Evolutionary conservation across 2,113 vertebrate species (phyloP), one percentile per base, ranked within the genome.

Genomic region (Bombycilla garrulus): DNA sequence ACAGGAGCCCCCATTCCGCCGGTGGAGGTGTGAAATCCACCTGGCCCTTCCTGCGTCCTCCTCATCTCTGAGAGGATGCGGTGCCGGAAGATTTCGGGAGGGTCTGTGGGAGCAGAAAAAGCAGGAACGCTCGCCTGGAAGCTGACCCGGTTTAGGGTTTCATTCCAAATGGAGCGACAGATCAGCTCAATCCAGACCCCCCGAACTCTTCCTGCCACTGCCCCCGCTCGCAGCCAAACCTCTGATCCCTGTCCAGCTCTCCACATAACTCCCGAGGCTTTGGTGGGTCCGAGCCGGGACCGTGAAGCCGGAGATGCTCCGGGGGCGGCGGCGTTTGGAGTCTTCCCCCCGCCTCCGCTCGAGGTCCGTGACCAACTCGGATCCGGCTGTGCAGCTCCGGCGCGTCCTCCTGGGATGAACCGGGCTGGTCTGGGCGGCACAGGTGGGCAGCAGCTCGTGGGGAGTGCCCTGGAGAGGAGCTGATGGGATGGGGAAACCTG

Each of bases 161-260:
- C 89, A 82, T 53, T 42, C 64, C 94, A 94, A 93, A 88, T 7
- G 74, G 69, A 91, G 50, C 3, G 0, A 36, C 48, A 51, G 81
- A 79, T 61, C 22, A 0, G 42, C 87, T 80, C 87, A 45, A 25
- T 26, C 61, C 10, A 17, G 83, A 77, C 58, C 40, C 45, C 69
- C 50, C 7, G 0, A 62, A 54, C 33, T 78, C 79, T 93, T 95
- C 90, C 95, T 97, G 91, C 70, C 3, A 0, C 93, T 92, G 76
- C 85, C 88, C 90, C 87, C 54, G 9, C 61, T 35, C 21, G 0
- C 76, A 53, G 73, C 3, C 0, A 61, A 95, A 29, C 62, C 65
- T 97, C 94, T 97, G 93, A 95, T 97, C 87, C 77, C 62, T 42
- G 70, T 96, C 93, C 94, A 96, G 4, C 71, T 76, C 65, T 44